Conservation (phyloP, 1,140 invertebrate genomes). For the Drosophila parvula region DNA sequence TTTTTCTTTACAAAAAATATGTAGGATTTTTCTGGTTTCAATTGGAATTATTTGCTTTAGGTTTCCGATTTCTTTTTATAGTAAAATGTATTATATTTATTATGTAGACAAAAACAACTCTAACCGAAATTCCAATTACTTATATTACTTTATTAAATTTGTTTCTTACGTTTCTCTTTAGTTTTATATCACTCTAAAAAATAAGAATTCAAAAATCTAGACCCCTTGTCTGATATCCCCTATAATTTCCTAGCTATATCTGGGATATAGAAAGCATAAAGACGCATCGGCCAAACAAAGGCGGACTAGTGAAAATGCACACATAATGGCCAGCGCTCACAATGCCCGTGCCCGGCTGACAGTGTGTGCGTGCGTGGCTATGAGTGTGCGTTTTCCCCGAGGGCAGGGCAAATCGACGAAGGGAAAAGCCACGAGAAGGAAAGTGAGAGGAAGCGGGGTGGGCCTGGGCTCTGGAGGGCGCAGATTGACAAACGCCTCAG, state of each 20-base stretch:
- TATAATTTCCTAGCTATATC: neutral
- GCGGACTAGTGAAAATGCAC: constrained; percentile 48
- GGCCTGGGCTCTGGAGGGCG: constrained; percentile 7
- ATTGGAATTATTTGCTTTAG: neutral
- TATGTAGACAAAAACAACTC: neutral
- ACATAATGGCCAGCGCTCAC: constrained; percentile 52
- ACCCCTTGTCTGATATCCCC: neutral
- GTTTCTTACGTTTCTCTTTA: neutral
- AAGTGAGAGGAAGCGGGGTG: too few relatives aligned
- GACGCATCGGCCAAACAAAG: constrained; percentile 52
- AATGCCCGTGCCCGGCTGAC: constrained; percentile 12
- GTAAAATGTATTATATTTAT: neutral
- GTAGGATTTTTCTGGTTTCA: too few relatives aligned
- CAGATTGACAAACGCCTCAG: constrained; percentile 47
- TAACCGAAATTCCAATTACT: too few relatives aligned
- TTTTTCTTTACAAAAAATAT: neutral
- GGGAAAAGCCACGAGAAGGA: neutral
- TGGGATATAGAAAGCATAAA: constrained; percentile 31
- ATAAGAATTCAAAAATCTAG: fast-evolving
- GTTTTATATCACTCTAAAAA: neutral
- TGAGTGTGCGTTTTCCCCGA: constrained; percentile 22
- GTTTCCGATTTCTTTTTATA: neutral
- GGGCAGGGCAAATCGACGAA: constrained; percentile 9
- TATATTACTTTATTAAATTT: neutral
- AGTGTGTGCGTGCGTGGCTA: constrained; percentile 3